These are phyloP conservation scores for Lophura nycthemera DNA, from an alignment of 2,113 vertebrate species.

Conservation along the genomic window DNA sequence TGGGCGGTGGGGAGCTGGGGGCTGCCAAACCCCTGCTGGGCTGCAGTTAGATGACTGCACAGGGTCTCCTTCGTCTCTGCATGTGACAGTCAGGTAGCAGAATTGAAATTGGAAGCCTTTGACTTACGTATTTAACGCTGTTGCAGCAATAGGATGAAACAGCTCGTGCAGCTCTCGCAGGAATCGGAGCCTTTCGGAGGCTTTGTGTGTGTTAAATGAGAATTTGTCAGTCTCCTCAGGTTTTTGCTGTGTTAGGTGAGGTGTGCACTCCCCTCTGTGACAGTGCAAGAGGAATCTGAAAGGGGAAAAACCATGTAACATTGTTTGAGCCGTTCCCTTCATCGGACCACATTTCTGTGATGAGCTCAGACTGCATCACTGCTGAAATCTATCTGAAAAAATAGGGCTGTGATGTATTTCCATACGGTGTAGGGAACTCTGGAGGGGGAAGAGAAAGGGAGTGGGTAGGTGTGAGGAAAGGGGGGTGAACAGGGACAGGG, in stretches of 20 bases:
- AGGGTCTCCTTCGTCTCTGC: neutral
- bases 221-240: constrained; percentile 23
- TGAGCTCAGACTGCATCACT: neutral
- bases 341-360: neutral
- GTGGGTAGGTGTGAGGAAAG: neutral
- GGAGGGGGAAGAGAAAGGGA: neutral
- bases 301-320: neutral
- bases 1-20: neutral
- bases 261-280: neutral
- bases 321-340: neutral
- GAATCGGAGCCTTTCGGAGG: neutral
- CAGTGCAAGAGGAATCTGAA: neutral
- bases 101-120: neutral
- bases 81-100: neutral
- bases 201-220: neutral
- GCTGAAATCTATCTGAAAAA: neutral
- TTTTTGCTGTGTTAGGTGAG: neutral
- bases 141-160: neutral
- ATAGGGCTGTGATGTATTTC: neutral
- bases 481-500: neutral
- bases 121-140: neutral
- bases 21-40: constrained; percentile 23
- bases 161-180: neutral
- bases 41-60: constrained; percentile 53
- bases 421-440: neutral